Evolutionary conservation across 2,888 invertebrate genomes (phyloP).

Genomic region (Gibbula magus): DNA sequence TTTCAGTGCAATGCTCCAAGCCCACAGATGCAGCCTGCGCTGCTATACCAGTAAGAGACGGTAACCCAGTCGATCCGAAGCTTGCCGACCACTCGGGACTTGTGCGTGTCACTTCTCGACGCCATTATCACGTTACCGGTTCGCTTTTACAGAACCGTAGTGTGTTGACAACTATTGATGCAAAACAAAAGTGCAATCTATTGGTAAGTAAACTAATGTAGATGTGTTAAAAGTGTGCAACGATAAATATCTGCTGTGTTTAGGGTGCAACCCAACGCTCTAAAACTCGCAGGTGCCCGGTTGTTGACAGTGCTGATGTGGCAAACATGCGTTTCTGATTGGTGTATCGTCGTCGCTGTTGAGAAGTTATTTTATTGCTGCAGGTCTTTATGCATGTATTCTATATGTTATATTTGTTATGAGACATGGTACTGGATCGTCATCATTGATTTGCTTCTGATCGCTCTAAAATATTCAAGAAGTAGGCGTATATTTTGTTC

Average conservation of each 20-base stretch:
- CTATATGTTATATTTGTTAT: neutral
- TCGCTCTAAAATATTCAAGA: too few relatives aligned
- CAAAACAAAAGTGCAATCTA: neutral
- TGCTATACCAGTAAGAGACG: too few relatives aligned
- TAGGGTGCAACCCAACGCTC: neutral
- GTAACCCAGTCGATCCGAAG: too few relatives aligned
- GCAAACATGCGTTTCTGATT: neutral
- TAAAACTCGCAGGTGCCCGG: neutral
- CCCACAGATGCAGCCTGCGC: too few relatives aligned
- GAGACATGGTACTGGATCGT: too few relatives aligned
- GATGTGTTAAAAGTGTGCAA: too few relatives aligned
- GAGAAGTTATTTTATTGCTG: neutral
- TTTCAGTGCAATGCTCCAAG: too few relatives aligned
- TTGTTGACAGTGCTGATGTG: conserved; percentile 1
- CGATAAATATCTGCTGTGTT: neutral
- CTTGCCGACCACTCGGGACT: neutral
- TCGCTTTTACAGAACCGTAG: neutral
- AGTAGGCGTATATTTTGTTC: too few relatives aligned
- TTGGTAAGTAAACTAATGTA: neutral
- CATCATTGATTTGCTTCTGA: too few relatives aligned
- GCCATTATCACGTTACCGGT: conserved; percentile 1
- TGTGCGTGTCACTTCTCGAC: conserved; percentile 8
- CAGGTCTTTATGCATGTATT: too few relatives aligned
- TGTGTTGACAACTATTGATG: neutral
- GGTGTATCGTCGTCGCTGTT: neutral